Evolutionary conservation across 2,113 vertebrate species (phyloP).

Genomic region (Hemiprocne comata): DNA sequence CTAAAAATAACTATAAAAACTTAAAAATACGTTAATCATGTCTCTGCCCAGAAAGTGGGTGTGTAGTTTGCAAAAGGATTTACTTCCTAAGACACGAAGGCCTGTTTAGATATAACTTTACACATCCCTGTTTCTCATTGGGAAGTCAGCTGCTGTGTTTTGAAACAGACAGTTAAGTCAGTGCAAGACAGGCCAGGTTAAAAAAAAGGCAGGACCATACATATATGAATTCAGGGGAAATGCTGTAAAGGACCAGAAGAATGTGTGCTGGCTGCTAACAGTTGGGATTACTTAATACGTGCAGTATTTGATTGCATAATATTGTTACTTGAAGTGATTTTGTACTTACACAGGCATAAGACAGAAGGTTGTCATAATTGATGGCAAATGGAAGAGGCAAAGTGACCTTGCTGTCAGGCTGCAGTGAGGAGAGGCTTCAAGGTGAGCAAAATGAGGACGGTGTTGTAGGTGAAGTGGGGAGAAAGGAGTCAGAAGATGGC

Average conservation of each 20-base stretch:
- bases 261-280: neutral
- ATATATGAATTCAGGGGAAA: rapidly evolving
- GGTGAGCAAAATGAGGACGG: neutral
- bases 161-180: neutral
- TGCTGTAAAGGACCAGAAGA: neutral
- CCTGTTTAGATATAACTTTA: neutral
- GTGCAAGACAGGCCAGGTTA: no score
- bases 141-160: neutral
- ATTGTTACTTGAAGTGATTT: neutral
- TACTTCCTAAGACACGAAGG: neutral
- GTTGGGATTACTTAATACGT: neutral
- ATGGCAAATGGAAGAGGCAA: neutral
- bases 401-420: neutral
- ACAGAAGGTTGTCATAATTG: neutral
- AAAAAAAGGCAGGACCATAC: neutral
- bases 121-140: neutral
- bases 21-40: neutral
- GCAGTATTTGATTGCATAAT: neutral
- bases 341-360: rapidly evolving
- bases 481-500: neutral
- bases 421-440: neutral
- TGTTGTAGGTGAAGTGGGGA: neutral
- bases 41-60: neutral
- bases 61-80: neutral
- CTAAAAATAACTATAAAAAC: neutral